Evolutionary conservation across 1,140 invertebrate genomes (phyloP).

Genomic region (Aricia agestis): DNA sequence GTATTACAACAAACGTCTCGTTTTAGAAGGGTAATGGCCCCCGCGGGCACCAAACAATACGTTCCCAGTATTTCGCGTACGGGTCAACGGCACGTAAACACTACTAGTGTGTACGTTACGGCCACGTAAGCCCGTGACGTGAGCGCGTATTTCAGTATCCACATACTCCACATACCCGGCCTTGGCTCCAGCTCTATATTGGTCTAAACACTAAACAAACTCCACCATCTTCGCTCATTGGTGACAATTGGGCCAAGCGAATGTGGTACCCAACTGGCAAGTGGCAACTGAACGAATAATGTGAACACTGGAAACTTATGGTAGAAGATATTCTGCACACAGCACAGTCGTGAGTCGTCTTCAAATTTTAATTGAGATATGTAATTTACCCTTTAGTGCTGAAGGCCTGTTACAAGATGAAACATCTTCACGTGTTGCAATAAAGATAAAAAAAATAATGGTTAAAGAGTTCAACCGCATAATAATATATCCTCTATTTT

Average conservation of each 20-base stretch:
- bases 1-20: conserved; percentile 54
- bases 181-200: background rate
- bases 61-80: conserved; percentile 57
- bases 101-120: conserved; percentile 36
- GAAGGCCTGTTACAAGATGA: too few species aligned
- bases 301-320: background rate
- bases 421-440: too few species aligned
- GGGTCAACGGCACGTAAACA: conserved; percentile 64
- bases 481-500: background rate
- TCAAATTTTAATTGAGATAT: too few species aligned
- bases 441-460: too few species aligned
- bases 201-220: background rate
- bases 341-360: too few species aligned
- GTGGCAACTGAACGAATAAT: background rate
- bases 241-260: background rate
- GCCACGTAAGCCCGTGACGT: conserved; percentile 34
- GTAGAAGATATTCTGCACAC: too few species aligned
- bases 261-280: background rate
- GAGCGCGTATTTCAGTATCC: conserved; percentile 16
- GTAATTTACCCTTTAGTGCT: too few species aligned
- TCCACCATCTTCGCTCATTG: background rate
- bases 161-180: background rate
- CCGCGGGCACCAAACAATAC: conserved; percentile 45
- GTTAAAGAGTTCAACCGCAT: too few species aligned
- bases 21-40: conserved; percentile 66